Percentiles rank a stretch among this genome's conserved stretches.
phyloP scores from a whole-genome alignment of 2,888 invertebrate genomes.

The Falcaria lacertinaria region DNA sequence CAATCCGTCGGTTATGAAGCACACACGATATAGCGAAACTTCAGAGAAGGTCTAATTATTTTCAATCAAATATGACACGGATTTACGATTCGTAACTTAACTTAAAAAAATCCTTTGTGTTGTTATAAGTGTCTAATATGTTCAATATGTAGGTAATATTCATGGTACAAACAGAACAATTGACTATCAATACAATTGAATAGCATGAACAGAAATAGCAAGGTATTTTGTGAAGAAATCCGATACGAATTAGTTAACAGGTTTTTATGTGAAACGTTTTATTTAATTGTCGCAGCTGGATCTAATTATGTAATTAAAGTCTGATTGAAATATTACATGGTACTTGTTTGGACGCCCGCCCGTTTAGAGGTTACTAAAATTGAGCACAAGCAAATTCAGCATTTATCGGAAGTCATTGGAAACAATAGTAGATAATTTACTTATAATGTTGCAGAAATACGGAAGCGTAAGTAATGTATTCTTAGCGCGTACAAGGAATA shows the following conservation, averaged over 20 bases:
- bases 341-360: background rate
- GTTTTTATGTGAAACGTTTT: background rate
- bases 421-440: background rate
- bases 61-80: constrained; percentile 33
- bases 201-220: constrained; percentile 1
- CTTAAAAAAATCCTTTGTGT: no score
- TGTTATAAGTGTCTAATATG: no score
- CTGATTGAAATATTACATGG: background rate
- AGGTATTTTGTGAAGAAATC: background rate
- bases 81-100: no score
- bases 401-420: background rate
- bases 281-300: background rate
- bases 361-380: background rate
- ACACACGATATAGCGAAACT: constrained; percentile 36
- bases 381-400: background rate
- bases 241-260: background rate
- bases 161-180: no score
- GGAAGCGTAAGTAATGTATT: background rate
- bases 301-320: background rate
- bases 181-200: no score
- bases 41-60: constrained; percentile 38
- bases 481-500: background rate
- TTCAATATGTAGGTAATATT: no score
- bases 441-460: background rate
- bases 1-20: constrained; percentile 52